Conservation (phyloP, 2,113 vertebrate species). For the Nothoprocta pentlandii region DNA sequence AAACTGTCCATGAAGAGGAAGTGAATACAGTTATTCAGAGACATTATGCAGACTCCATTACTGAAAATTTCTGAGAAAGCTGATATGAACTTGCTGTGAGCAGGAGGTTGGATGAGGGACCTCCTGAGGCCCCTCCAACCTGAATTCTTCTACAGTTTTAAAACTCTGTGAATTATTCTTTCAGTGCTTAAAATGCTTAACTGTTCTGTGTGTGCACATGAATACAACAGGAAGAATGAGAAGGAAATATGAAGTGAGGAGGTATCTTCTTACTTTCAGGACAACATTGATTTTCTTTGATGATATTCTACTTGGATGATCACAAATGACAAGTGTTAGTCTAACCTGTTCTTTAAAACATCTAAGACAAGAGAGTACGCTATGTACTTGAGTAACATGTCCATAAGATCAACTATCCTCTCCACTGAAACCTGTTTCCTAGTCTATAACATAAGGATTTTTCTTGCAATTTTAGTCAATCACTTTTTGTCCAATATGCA, state of each 20-base stretch:
- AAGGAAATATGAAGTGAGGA: background rate
- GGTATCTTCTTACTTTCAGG: background rate
- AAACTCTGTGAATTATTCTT: background rate
- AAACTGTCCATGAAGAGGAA: background rate
- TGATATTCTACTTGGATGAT: background rate
- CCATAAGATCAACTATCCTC: background rate
- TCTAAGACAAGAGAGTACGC: background rate
- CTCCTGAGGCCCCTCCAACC: background rate
- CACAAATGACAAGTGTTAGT: background rate
- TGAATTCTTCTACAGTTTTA: background rate
- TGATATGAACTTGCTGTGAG: background rate
- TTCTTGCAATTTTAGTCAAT: background rate
- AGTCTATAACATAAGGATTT: background rate
- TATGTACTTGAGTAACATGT: background rate
- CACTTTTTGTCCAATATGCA: background rate
- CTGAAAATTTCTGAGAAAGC: background rate
- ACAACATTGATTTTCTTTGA: background rate
- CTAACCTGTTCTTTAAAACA: background rate
- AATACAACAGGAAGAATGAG: background rate
- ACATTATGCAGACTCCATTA: background rate
- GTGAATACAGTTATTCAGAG: background rate
- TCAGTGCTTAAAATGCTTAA: background rate
- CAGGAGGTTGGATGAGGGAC: background rate
- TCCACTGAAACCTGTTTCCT: background rate
- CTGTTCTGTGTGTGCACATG: background rate